phyloP scores from a whole-genome alignment of 2,797 vertebrate species.

The Glyptemys insculpta region DNA sequence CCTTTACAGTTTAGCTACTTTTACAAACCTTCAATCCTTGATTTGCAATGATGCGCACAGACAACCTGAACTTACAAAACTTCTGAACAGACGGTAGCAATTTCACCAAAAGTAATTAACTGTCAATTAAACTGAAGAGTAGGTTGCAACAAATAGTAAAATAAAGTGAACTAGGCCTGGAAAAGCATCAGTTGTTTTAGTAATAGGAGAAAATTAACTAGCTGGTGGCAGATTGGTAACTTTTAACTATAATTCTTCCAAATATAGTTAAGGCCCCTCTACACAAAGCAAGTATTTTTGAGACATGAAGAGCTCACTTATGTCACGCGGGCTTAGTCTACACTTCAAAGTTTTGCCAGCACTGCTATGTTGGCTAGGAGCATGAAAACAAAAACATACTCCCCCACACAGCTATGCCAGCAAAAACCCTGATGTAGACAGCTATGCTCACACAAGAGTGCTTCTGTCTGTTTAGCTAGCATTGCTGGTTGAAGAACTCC shows the following conservation, averaged over 20 bases:
- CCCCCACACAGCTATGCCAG: neutral
- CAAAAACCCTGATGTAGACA: neutral
- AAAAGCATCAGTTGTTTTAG: neutral
- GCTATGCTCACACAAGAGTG: neutral
- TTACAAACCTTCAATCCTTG: neutral
- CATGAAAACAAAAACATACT: neutral
- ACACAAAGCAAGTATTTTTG: too few species aligned
- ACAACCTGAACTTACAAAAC: neutral
- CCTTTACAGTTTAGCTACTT: neutral
- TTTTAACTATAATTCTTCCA: neutral
- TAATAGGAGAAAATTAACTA: neutral
- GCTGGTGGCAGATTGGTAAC: neutral
- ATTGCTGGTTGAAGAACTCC: neutral
- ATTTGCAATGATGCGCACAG: neutral
- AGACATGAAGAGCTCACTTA: neutral
- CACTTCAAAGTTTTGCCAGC: neutral
- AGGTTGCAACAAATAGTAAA: neutral
- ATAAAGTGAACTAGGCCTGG: neutral
- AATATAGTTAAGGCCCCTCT: neutral
- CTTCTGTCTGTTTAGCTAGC: neutral
- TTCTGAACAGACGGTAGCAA: neutral
- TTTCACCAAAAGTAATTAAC: neutral
- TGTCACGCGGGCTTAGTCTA: neutral
- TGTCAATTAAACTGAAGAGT: neutral
- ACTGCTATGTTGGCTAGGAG: neutral